Base-by-base conservation (phyloP, 2,113 vertebrate species). In the Tursiops truncatus region DNA sequence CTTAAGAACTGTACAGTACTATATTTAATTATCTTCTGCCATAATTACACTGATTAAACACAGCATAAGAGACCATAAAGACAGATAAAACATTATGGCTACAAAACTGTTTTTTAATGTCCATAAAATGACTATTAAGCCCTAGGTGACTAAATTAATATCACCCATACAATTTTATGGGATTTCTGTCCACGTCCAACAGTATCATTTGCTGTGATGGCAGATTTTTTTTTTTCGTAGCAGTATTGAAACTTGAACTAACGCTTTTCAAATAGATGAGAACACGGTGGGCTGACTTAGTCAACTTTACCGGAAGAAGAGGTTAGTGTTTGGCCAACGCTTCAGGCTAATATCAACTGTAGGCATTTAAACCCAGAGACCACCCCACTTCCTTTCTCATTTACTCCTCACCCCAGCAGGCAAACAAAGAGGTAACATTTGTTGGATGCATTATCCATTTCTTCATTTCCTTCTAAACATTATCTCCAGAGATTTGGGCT, bases 81-180 rank as follows among this genome's bases (percentile, higher is more conserved):
- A 98, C 28, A 98, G 98, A 98, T 99, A 98, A 99, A 99, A 99
- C 98, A 98, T 99, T 98, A 99, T 98, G 97, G 98, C 98, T 98
- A 98, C 98, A 98, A 98, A 99, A 98, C 94, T 98, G 98, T 98
- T 98, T 97, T 97, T 97, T 98, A 99, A 99, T 98, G 98, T 98
- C 98, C 98, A 98, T 99, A 99, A 99, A 99, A 99, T 98, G 63
- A 99, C 98, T 99, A 98, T 99, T 99, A 99, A 99, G 99, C 98
- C 98, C 95, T 98, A 99, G 98, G 99, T 99, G 98, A 98, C 98
- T 98, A 98, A 98, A 99, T 99, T 98, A 99, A 98, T 99, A 98
- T 98, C 97, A 98, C 89, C 98, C 98, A 98, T 98, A 97, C 96
- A 97, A 98, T 99, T 99, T 99, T 98, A 99, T 98, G 97, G 93